Conservation (phyloP, 2,888 invertebrate species). For the Cyclophora punctaria region DNA sequence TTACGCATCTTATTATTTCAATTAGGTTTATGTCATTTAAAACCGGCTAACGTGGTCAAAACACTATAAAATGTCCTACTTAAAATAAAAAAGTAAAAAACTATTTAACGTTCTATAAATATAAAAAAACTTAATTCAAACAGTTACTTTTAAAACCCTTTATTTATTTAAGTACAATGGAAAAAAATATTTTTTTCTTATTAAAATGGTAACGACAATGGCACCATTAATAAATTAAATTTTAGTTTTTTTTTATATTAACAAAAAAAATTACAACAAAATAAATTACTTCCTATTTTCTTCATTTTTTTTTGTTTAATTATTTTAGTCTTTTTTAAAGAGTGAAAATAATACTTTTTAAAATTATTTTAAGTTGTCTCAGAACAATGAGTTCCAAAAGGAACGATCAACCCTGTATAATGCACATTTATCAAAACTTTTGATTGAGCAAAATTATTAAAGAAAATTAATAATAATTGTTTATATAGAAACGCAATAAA, state of each 20-base stretch:
- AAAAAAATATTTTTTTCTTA: slow-evolving; percentile 32
- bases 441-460: slow-evolving; percentile 16
- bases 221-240: slow-evolving; percentile 41
- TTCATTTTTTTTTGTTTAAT: slow-evolving; percentile 12
- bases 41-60: too few species aligned
- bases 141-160: slow-evolving; percentile 1
- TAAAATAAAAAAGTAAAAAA: too few species aligned
- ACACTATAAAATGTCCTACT: too few species aligned
- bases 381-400: slow-evolving; percentile 1
- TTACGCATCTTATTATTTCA: too few species aligned
- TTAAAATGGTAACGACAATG: slow-evolving; percentile 64
- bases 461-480: neutral
- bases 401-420: slow-evolving; percentile 12
- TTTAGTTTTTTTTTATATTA: too few species aligned
- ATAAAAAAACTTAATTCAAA: slow-evolving; percentile 1
- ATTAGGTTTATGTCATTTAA: too few species aligned
- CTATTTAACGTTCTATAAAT: neutral
- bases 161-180: slow-evolving; percentile 8
- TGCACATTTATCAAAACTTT: neutral
- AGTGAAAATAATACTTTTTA: neutral
- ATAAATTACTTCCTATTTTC: neutral
- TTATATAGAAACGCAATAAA: too few species aligned
- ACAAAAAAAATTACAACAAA: neutral
- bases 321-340: neutral
- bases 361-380: slow-evolving; percentile 5